A percentile compares a stretch with the other conserved stretches of the same genome.
These are phyloP conservation scores for Cheilosia vernalis DNA, from an alignment of 2,888 invertebrate species.

Conservation along the genomic window DNA sequence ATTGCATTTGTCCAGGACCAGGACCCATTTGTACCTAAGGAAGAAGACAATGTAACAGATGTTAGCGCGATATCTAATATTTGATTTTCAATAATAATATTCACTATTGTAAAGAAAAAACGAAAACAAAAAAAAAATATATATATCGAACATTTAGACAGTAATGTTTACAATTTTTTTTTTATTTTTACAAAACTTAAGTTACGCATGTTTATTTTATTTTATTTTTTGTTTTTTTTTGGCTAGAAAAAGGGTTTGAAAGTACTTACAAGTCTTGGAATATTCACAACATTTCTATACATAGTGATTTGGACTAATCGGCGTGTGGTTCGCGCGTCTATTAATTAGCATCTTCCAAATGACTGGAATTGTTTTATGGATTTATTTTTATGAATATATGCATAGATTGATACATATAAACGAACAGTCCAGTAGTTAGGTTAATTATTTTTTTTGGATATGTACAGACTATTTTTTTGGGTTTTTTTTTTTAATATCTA, in stretches of 20 bases:
- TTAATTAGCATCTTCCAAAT: conserved; percentile 68
- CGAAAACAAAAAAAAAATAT: conserved; percentile 39
- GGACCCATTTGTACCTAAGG: conserved; percentile 80
- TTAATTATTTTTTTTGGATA: conserved; percentile 28
- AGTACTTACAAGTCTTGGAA: conserved; percentile 81
- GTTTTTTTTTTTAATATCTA: not conserved
- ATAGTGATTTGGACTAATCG: conserved; percentile 66
- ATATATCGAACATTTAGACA: conserved; percentile 55
- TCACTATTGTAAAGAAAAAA: conserved; percentile 10
- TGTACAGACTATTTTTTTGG: conserved; percentile 40
- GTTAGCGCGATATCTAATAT: conserved; percentile 19
- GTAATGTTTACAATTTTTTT: conserved; percentile 39
- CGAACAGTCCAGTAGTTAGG: conserved; percentile 56
- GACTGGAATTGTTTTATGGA: conserved; percentile 73
- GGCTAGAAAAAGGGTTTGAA: conserved; percentile 76
- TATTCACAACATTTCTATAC: conserved; percentile 69
- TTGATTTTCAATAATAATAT: not conserved
- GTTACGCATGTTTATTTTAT: conserved; percentile 36
- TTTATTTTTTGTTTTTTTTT: no score
- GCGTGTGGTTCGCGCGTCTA: conserved; percentile 68
- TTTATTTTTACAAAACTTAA: conserved; percentile 52
- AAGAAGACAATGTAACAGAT: conserved; percentile 62
- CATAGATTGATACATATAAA: conserved; percentile 69
- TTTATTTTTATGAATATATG: conserved; percentile 67
- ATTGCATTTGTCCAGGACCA: conserved; percentile 81